Percentiles rank a stretch among this genome's conserved stretches.
These are phyloP conservation scores for Petrocephalus sullivani DNA, from an alignment of 2,797 vertebrate genomes.

Conservation along the genomic window DNA sequence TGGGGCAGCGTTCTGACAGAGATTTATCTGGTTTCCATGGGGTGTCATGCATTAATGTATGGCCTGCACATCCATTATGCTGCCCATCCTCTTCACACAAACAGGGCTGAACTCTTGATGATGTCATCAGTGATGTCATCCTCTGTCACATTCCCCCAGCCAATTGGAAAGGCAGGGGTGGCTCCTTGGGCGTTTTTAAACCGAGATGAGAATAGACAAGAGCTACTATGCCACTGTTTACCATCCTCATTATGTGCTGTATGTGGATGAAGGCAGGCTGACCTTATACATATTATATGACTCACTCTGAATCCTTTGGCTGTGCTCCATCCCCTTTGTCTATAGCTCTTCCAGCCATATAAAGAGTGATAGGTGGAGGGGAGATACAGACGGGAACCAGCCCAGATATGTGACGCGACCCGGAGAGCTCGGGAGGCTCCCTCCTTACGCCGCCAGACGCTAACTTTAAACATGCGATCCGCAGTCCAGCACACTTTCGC, in stretches of 20 bases:
- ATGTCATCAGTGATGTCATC: not conserved
- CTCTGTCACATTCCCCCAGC: not conserved
- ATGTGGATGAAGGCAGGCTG: no score
- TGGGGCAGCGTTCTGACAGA: not conserved
- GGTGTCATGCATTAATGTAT: constrained; percentile 7
- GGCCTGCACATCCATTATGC: not conserved
- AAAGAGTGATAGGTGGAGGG: constrained; percentile 57
- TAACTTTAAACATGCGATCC: constrained; percentile 66
- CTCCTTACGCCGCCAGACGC: constrained; percentile 36
- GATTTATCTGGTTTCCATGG: constrained; percentile 2
- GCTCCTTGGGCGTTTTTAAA: not conserved
- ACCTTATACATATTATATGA: no score
- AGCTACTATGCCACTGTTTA: no score
- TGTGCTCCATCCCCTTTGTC: not conserved
- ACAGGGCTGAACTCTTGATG: not conserved
- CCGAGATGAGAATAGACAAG: not conserved
- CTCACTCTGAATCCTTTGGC: not conserved
- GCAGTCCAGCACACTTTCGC: constrained; percentile 33
- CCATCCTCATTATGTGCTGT: no score
- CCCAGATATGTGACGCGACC: constrained; percentile 60
- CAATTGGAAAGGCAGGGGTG: not conserved
- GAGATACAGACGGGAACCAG: constrained; percentile 56
- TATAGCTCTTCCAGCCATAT: constrained; percentile 10
- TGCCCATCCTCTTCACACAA: not conserved
- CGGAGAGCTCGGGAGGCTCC: constrained; percentile 52